Evolutionary conservation across 1,140 invertebrate species (phyloP).

Genomic region (Manduca sexta): DNA sequence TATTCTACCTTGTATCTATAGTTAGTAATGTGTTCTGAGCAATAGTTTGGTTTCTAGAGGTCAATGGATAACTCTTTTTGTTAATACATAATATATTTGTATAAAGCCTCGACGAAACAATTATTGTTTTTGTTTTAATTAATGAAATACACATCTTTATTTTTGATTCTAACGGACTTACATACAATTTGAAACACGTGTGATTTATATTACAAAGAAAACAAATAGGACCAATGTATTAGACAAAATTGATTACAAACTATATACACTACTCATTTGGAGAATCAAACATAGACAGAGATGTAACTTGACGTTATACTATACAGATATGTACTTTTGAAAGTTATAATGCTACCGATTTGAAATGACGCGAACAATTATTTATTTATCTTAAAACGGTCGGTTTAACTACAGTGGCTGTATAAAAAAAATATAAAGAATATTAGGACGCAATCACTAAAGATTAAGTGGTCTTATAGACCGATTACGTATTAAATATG

Average conservation of each 20-base stretch:
- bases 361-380: background rate
- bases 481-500: conserved; percentile 40
- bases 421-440: background rate
- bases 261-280: conserved; percentile 24
- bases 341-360: conserved; percentile 24
- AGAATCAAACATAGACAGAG: conserved; percentile 15
- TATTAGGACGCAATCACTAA: conserved; percentile 16
- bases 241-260: conserved; percentile 21
- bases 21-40: conserved; percentile 37
- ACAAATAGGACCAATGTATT: no score
- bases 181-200: no score
- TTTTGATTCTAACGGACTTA: no score
- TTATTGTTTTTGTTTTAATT: no score
- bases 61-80: background rate
- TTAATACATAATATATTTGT: background rate
- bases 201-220: no score
- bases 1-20: conserved; percentile 23
- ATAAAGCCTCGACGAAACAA: conserved; percentile 26
- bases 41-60: conserved; percentile 17
- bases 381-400: background rate
- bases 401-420: background rate
- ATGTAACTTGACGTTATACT: conserved; percentile 47
- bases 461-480: conserved; percentile 47
- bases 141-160: no score
- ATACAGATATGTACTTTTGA: conserved; percentile 61